Evolutionary conservation across 2,113 vertebrate species (phyloP), one percentile per base, ranked within the genome.

Genomic region (Centropus unirufus): DNA sequence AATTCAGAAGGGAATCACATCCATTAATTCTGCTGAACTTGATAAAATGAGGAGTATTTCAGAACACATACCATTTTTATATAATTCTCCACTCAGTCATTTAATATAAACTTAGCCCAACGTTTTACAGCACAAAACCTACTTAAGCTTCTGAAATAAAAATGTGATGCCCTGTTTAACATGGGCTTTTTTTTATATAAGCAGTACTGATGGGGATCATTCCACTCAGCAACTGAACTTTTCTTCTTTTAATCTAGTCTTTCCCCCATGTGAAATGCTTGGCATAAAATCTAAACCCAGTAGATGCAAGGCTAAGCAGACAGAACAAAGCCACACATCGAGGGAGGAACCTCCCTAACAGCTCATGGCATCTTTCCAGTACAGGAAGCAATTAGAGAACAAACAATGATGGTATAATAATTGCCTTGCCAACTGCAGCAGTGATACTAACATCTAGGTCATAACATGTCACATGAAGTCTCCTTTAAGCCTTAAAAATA

Each of bases 361-460:
- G 81, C 73, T 87, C 73, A 80, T 95, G 89, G 86, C 90, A 88
- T 70, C 59, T 73, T 76, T 88, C 88, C 95, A 94, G 63, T 64
- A 97, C 85, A 95, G 89, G 95, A 97, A 95, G 96, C 91, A 96
- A 95, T 96, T 91, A 95, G 87, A 93, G 89, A 95, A 91, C 85
- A 96, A 96, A 95, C 92, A 93, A 62, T 68, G 70, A 91, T 92
- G 64, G 86, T 95, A 78, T 87, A 96, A 73, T 87, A 95, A 80
- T 46, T 95, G 68, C 78, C 85, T 91, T 95, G 95, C 84, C 95
- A 96, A 83, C 91, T 83, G 55, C 59, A 95, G 77, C 84, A 93
- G 51, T 49, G 84, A 93, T 94, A 83, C 74, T 83, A 95, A 85
- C 79, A 91, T 91, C 73, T 62, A 80, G 76, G 78, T 92, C 84